A percentile compares a stretch with the other conserved stretches of the same genome.
phyloP scores from a whole-genome alignment of 2,113 vertebrate species.

The Herpetotheres cachinnans region DNA sequence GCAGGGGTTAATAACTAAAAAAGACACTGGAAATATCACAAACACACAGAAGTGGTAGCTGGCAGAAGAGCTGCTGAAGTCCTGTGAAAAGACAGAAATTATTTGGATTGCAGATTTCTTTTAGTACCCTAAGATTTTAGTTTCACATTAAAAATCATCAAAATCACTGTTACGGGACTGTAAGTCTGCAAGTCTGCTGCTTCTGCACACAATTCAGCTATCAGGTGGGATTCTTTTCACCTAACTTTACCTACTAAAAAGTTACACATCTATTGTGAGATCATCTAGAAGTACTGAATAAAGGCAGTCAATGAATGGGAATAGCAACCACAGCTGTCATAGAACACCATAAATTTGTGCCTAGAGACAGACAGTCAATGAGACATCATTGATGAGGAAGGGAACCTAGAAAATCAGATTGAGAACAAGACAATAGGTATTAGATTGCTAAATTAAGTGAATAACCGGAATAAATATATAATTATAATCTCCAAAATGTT shows the following conservation, averaged over 20 bases:
- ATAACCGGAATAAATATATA: background rate
- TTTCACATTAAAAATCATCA: background rate
- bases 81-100: background rate
- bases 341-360: too few relatives aligned
- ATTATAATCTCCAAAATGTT: background rate
- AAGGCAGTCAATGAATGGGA: background rate
- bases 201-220: background rate
- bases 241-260: background rate
- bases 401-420: background rate
- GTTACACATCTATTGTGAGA: background rate
- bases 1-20: background rate
- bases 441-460: background rate
- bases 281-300: background rate
- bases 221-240: background rate
- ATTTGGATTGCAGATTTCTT: background rate
- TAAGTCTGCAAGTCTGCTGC: background rate
- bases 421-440: background rate
- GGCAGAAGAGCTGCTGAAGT: background rate
- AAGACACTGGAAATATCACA: background rate
- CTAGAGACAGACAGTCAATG: too few relatives aligned
- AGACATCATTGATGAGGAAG: background rate
- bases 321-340: rapidly evolving
- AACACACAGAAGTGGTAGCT: background rate
- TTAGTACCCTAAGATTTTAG: background rate
- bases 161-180: background rate